Base-by-base conservation (phyloP, 2,113 vertebrate genomes). In the Entomyzon cyanotis region DNA sequence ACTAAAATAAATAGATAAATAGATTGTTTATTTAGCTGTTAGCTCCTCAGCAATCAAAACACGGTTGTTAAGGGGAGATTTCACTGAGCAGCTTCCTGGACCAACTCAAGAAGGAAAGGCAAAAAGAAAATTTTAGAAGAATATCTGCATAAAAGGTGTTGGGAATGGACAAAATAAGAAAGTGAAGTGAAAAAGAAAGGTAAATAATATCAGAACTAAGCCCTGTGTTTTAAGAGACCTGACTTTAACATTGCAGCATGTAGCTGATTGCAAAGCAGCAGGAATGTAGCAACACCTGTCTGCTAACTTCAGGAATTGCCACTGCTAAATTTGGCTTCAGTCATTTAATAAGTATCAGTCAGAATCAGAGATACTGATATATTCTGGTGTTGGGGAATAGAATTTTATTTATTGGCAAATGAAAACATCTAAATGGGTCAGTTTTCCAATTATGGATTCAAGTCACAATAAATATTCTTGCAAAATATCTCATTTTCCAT, bases 201-300 rank as follows among this genome's bases (percentile, higher is more conserved):
- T 63, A 80, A 87, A 64, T 55, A 82, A 50, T 27, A 77, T 47
- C 39, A 79, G 65, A 89, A 67, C 84, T 30, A 75, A 73, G 10
- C 15, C 15, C 55, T 52, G 2, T 56, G 31, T 73, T n/a, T 69
- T 81, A 79, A 62, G 10, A 68, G 9, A 50, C n/a, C 24, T 49
- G 30, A 62, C 81, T 89, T 78, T 80, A 77, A 52, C 27, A 49
- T 9, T 89, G 12, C 74, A 75, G 49, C 58, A 75, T 49, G 49
- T 21, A 91, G 55, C 52, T 84, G 76, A 92, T 56, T 84, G 68
- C 60, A 90, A 81, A 96, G 53, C 70, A 89, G 63, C 46, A 84
- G 93, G 83, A 94, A 78, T 23, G 83, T 41, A 95, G 87, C 92
- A 96, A 35, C 91, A 95, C 58, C 93, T 97, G 93, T 90, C 95